These are phyloP conservation scores for Metalampra italica DNA, from an alignment of 2,888 invertebrate genomes.

Conservation along the genomic window DNA sequence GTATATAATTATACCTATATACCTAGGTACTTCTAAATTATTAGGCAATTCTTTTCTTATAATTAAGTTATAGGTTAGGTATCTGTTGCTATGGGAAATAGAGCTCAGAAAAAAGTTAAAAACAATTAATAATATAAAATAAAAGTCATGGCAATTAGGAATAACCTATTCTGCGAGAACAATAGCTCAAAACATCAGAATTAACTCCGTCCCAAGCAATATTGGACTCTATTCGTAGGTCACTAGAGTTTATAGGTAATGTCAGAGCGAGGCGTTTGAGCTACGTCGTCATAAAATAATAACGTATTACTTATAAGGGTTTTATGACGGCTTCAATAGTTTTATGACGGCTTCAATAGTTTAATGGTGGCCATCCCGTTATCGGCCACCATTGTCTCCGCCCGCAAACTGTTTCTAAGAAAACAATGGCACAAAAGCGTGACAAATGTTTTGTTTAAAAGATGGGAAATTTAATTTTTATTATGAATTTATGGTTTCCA, in stretches of 20 bases:
- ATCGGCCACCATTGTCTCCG: constrained; percentile 22
- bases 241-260: background rate
- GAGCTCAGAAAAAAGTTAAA: too few relatives aligned
- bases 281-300: background rate
- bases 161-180: background rate
- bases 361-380: constrained; percentile 34
- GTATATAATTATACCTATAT: too few relatives aligned
- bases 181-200: background rate
- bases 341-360: constrained; percentile 29
- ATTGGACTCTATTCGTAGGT: background rate
- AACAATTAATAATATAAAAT: too few relatives aligned
- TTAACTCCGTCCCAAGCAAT: background rate
- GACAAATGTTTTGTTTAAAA: constrained; percentile 9
- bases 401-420: constrained; percentile 23
- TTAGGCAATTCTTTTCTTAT: too few relatives aligned
- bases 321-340: background rate
- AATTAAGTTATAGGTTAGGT: too few relatives aligned
- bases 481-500: too few relatives aligned
- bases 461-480: constrained; percentile 1
- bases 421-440: constrained; percentile 15
- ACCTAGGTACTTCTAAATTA: too few relatives aligned
- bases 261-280: background rate
- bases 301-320: background rate
- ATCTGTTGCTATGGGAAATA: too few relatives aligned
- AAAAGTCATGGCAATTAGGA: background rate